A percentile compares a stretch with the other conserved stretches of the same genome.
These are phyloP conservation scores for Drosophila flavopinicola DNA, from an alignment of 2,888 invertebrate genomes.

Conservation along the genomic window DNA sequence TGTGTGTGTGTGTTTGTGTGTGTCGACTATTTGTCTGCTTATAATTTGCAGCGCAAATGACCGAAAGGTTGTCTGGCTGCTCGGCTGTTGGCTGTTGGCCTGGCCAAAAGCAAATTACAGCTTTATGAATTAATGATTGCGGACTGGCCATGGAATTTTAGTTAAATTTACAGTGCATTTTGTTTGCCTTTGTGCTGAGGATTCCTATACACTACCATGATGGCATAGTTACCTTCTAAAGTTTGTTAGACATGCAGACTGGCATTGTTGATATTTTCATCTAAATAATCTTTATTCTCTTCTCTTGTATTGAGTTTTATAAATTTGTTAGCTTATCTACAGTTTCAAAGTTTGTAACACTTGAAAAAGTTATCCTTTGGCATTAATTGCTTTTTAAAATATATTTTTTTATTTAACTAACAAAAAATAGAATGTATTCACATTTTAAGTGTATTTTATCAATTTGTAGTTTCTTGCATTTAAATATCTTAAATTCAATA, in stretches of 20 bases:
- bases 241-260: no score
- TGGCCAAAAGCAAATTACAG: conserved; percentile 63
- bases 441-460: no score
- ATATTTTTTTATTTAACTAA: no score
- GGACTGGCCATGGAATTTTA: conserved; percentile 33
- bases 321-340: no score
- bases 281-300: no score
- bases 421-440: no score
- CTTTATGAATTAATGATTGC: conserved; percentile 71
- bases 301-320: no score
- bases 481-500: no score
- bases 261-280: not conserved
- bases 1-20: conserved; percentile 27
- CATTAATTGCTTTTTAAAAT: no score
- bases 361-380: no score
- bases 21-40: conserved; percentile 65
- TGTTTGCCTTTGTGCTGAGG: conserved; percentile 13
- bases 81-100: conserved; percentile 32
- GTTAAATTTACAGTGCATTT: conserved; percentile 40
- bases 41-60: conserved; percentile 64
- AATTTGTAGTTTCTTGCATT: not conserved
- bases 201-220: conserved; percentile 1
- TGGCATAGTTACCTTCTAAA: not conserved
- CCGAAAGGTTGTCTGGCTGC: conserved; percentile 52
- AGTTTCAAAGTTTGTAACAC: no score